Conservation (phyloP, 2,113 vertebrate genomes). For the Anguilla japonica region DNA sequence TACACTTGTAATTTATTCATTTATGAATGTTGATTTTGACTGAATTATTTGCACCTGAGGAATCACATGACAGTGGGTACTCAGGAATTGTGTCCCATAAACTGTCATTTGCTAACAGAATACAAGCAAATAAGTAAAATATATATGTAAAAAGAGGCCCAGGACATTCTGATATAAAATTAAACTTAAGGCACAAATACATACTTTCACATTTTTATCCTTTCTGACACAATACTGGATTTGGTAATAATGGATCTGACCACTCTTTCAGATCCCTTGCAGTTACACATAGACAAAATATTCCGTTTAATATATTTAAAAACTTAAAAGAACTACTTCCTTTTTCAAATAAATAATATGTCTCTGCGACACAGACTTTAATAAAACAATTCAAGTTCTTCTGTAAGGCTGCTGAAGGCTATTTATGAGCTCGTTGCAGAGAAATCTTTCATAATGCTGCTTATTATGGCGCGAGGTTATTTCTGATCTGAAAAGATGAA, state of each 20-base stretch:
- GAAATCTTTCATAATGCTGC: slow-evolving; percentile 4
- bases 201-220: too few species aligned
- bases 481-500: slow-evolving; percentile 6
- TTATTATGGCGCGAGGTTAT: background rate
- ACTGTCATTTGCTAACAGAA: too few species aligned
- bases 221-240: too few species aligned
- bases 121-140: too few species aligned
- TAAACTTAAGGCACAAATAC: too few species aligned
- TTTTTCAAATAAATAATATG: slow-evolving; percentile 1
- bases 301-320: background rate
- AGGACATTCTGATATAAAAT: too few species aligned
- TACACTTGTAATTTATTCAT: too few species aligned
- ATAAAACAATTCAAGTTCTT: background rate
- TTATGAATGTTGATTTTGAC: too few species aligned
- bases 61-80: too few species aligned
- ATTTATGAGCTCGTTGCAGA: background rate
- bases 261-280: background rate
- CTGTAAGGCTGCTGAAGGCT: background rate
- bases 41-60: too few species aligned
- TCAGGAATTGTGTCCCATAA: too few species aligned
- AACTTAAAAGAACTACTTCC: background rate
- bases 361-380: background rate
- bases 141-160: too few species aligned
- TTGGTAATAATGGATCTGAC: background rate
- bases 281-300: background rate